Base-by-base conservation (phyloP, 1,140 invertebrate genomes). In the Leptinotarsa undecemlineata region DNA sequence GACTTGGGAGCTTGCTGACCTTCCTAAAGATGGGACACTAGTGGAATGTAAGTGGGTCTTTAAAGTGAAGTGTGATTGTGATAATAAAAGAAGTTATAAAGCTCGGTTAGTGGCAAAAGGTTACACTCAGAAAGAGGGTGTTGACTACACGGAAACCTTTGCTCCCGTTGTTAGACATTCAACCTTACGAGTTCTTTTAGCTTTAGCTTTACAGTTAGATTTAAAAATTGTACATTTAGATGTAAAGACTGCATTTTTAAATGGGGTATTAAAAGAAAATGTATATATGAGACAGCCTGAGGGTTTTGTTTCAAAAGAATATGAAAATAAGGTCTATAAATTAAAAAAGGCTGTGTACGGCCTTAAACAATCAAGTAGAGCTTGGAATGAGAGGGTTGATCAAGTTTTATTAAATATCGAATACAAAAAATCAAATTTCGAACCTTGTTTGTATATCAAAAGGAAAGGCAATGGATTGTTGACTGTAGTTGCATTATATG, bases 71-170 rank as follows among this genome's bases (percentile, higher is more conserved):
- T 33, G 57, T 17, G 79, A 76, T 68, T 23, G 23, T 77, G 84
- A 83, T 68, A 77, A 81, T 48, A 76, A 80, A 61, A 62, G 77
- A 15, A 79, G 76, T 73, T 83, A 84, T 78, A 87, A 86, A 68
- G 87, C 83, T 48, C 74, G 86, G 47, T 79, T 87, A 63, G 84
- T 87, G 42, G 85, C 84, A 5, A 80, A 82, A 64, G 86, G 86
- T 19, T 87, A 82, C 72, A 79, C 68, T 17, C 86, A 87, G 80
- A 81, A 71, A 69, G 71, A 61, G 71, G 69, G 79, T 61, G 74
- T 81, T 61, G 78, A 86, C 69, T 86, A 81, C 68, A 20, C 72
- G n/a, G 78, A 85, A 66, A 84, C 82, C 15, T 84, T 82, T 72
- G 72, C 78, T 6, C 83, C 84, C 23, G 83, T 86, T 8, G 78